Conservation (phyloP, 2,113 vertebrate species). For the Tyto alba region DNA sequence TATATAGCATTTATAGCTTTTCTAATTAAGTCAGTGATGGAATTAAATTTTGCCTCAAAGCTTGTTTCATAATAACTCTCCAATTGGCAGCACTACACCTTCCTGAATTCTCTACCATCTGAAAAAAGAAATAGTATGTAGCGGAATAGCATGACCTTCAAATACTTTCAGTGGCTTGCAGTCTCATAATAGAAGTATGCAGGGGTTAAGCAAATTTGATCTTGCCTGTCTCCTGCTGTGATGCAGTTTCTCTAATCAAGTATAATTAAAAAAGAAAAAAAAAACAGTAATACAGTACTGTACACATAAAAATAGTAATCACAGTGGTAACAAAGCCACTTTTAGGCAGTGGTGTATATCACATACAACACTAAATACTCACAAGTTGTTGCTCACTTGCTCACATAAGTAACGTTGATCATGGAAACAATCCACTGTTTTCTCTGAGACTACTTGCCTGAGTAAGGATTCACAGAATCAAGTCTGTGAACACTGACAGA, state of each 20-base stretch:
- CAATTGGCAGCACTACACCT: background rate
- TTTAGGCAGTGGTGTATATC: background rate
- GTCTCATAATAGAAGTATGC: background rate
- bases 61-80: background rate
- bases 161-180: background rate
- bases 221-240: constrained; percentile 17
- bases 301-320: background rate
- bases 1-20: background rate
- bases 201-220: background rate
- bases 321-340: background rate
- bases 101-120: background rate
- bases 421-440: background rate
- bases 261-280: constrained; percentile 13
- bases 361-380: background rate
- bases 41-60: constrained; percentile 38
- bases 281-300: background rate
- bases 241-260: constrained; percentile 30
- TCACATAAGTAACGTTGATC: background rate
- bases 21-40: constrained; percentile 16
- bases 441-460: background rate
- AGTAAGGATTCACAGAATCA: background rate
- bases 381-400: background rate
- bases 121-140: background rate
- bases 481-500: background rate
- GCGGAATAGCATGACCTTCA: constrained; percentile 15